A percentile compares a stretch with the other conserved stretches of the same genome.
Conservation (phyloP, 2,888 invertebrate species). For the Acholoe squamosa region DNA sequence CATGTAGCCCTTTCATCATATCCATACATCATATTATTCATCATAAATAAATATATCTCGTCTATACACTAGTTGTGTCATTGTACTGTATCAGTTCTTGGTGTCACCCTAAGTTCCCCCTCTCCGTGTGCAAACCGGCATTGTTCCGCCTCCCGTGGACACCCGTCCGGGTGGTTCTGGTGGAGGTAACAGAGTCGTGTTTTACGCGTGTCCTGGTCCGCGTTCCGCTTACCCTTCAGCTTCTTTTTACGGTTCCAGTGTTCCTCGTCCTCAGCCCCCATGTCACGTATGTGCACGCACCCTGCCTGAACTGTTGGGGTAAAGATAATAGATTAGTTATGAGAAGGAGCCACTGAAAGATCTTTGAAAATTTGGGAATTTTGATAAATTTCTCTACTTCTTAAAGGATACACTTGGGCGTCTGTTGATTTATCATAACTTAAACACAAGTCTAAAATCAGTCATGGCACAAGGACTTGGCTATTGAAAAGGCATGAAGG, state of each 20-base stretch:
- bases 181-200: slow-evolving; percentile 90
- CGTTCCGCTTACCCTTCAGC: slow-evolving; percentile 60
- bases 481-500: too few species aligned
- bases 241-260: slow-evolving; percentile 67
- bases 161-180: slow-evolving; percentile 92
- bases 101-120: slow-evolving; percentile 64
- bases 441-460: too few species aligned
- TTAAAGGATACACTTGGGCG: too few species aligned
- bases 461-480: too few species aligned
- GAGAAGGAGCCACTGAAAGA: too few species aligned
- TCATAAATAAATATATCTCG: too few species aligned
- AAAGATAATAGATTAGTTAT: too few species aligned
- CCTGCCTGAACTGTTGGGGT: background rate
- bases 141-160: slow-evolving; percentile 87
- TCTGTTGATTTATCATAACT: too few species aligned
- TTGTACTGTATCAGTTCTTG: background rate
- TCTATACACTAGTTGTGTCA: background rate
- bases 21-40: too few species aligned
- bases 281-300: slow-evolving; percentile 74
- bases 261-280: slow-evolving; percentile 73
- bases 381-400: too few species aligned
- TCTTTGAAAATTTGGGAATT: too few species aligned
- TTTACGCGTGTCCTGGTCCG: slow-evolving; percentile 63
- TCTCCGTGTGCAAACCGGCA: slow-evolving; percentile 90
- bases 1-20: too few species aligned